Conservation (phyloP, 2,888 invertebrate species). For the Notodonta dromedarius region DNA sequence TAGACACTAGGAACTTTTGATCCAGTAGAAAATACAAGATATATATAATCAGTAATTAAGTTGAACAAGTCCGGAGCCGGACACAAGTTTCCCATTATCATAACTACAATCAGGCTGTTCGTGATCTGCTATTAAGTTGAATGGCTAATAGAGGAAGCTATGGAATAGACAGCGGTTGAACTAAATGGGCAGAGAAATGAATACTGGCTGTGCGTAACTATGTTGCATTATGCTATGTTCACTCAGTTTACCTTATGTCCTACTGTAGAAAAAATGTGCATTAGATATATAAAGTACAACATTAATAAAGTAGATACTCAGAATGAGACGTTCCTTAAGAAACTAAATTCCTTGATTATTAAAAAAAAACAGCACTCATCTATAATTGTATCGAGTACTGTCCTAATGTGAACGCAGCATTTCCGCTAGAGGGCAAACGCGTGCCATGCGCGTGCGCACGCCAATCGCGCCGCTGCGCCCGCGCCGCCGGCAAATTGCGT, state of each 20-base stretch:
- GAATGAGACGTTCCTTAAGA: too few relatives aligned
- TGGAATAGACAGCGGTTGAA: slow-evolving; percentile 21
- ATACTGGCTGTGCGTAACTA: slow-evolving; percentile 15
- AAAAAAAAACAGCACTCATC: neutral
- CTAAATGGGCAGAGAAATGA: slow-evolving; percentile 11
- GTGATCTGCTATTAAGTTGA: slow-evolving; percentile 16
- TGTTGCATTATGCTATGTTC: slow-evolving; percentile 11
- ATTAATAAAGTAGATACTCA: too few relatives aligned
- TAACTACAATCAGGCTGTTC: slow-evolving; percentile 27
- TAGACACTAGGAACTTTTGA: too few relatives aligned
- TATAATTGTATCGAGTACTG: neutral
- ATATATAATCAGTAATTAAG: too few relatives aligned
- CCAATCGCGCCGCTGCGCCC: slow-evolving; percentile 20
- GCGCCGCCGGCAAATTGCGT: slow-evolving; percentile 31
- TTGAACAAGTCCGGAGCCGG: slow-evolving; percentile 14
- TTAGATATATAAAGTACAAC: too few relatives aligned
- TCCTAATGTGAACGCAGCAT: neutral
- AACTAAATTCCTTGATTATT: neutral
- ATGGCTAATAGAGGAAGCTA: slow-evolving; percentile 17
- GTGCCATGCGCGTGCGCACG: slow-evolving; percentile 27
- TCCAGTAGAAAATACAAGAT: too few relatives aligned
- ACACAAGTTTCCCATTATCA: slow-evolving; percentile 29
- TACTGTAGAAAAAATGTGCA: too few relatives aligned
- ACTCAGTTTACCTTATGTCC: too few relatives aligned
- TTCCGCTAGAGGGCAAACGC: slow-evolving; percentile 16